A percentile compares a stretch with the other conserved stretches of the same genome.
Evolutionary conservation across 2,888 invertebrate genomes (phyloP).

Genomic region (Ochlodes sylvanus): DNA sequence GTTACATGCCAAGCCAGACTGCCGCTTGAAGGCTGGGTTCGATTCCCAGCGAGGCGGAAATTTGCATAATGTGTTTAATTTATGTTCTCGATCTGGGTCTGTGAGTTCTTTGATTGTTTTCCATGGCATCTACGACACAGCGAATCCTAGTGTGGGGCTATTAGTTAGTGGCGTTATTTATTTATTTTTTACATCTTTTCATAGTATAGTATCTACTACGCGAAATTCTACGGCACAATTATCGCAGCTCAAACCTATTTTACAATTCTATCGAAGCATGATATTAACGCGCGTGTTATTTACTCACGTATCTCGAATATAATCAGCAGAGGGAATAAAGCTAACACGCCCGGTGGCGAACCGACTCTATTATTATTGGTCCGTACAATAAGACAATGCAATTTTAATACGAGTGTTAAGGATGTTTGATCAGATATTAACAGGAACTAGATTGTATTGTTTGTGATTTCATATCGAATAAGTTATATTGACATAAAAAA

Average conservation of each 20-base stretch:
- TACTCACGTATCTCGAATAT: constrained; percentile 62
- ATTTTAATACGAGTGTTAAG: constrained; percentile 79
- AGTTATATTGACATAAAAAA: not conserved
- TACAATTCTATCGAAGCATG: constrained; percentile 29
- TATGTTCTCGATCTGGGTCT: too few species aligned
- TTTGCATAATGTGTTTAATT: too few species aligned
- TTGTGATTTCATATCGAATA: not conserved
- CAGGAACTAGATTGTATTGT: constrained; percentile 14
- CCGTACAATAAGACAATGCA: constrained; percentile 64
- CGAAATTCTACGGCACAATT: not conserved
- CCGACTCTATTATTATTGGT: constrained; percentile 67
- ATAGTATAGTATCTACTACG: not conserved
- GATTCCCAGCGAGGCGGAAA: too few species aligned
- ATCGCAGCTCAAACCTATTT: not conserved
- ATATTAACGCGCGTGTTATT: constrained; percentile 53
- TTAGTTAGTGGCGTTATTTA: too few species aligned
- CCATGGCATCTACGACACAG: too few species aligned
- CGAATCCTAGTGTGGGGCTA: too few species aligned
- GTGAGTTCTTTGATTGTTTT: too few species aligned
- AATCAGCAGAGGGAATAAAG: constrained; percentile 57
- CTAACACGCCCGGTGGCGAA: constrained; percentile 67
- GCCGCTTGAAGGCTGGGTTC: too few species aligned
- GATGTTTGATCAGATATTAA: constrained; percentile 58
- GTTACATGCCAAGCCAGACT: too few species aligned
- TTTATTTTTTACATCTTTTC: too few species aligned